These are phyloP conservation scores for Myzus persicae DNA, from an alignment of 1,140 invertebrate species.

Conservation along the genomic window DNA sequence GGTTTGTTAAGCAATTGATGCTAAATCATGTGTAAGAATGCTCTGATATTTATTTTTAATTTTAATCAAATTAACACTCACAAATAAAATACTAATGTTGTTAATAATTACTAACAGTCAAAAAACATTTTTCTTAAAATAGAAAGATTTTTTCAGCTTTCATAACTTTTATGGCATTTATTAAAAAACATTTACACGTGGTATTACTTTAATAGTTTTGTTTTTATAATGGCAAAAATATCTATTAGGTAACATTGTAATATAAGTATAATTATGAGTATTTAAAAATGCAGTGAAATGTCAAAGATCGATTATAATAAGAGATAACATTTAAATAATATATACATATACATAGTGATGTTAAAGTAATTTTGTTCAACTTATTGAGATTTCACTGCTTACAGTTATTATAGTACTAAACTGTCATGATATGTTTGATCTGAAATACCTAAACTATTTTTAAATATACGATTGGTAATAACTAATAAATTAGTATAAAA, in stretches of 20 bases:
- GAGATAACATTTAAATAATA: background rate
- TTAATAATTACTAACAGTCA: background rate
- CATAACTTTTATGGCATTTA: background rate
- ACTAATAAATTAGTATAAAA: background rate
- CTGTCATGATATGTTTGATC: slow-evolving; percentile 43
- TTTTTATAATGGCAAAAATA: background rate
- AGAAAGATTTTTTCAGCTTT: background rate
- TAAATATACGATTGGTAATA: slow-evolving; percentile 22
- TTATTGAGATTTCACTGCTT: background rate
- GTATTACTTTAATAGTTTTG: background rate
- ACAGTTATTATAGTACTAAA: background rate
- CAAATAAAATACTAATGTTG: background rate
- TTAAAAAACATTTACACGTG: background rate
- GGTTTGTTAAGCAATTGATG: background rate
- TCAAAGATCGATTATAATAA: background rate
- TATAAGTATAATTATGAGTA: background rate
- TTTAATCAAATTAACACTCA: background rate
- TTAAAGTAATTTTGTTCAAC: background rate
- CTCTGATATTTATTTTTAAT: background rate
- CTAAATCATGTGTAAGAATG: background rate
- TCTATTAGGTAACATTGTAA: background rate
- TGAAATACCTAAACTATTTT: background rate
- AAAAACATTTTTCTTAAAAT: background rate
- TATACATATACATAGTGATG: background rate
- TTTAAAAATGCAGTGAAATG: background rate